Evolutionary conservation across 2,113 vertebrate genomes (phyloP).

Genomic region (Solenodon paradoxus): DNA sequence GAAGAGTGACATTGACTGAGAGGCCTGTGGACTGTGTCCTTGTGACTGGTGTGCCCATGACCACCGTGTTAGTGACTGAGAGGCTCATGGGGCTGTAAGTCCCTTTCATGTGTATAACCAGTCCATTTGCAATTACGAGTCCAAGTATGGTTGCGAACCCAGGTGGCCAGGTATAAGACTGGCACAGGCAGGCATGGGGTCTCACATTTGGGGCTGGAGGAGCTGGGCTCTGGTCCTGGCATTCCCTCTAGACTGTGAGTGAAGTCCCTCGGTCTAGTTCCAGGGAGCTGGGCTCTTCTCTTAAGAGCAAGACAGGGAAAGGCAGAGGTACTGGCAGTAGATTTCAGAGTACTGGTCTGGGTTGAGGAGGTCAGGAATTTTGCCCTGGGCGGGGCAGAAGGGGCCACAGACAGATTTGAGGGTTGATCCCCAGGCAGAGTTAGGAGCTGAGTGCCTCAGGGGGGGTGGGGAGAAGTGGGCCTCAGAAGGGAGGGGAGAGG

Average conservation of each 20-base stretch:
- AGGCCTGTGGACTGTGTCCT: not conserved
- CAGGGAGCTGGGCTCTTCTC: not conserved
- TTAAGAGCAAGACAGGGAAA: not conserved
- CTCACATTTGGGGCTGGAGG: not conserved
- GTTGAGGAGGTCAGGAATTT: constrained; percentile 34
- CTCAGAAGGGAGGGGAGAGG: constrained; percentile 96
- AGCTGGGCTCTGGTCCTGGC: not conserved
- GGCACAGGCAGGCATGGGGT: not conserved
- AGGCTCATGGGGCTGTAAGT: not conserved
- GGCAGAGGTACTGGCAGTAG: not conserved
- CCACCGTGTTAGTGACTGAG: not conserved
- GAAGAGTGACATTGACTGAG: not conserved
- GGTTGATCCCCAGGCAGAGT: constrained; percentile 74
- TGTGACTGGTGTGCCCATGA: too few relatives aligned
- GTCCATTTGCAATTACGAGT: not conserved
- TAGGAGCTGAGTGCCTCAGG: constrained; percentile 86
- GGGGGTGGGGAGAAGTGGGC: constrained; percentile 90
- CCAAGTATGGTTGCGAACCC: not conserved
- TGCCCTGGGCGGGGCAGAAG: constrained; percentile 76
- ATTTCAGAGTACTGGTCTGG: constrained; percentile 14
- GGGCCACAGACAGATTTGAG: constrained; percentile 84
- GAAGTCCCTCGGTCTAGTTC: not conserved
- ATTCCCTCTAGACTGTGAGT: not conserved
- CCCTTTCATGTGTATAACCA: not conserved
- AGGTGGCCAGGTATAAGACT: not conserved